These are phyloP conservation scores for Microtus montanus DNA, from an alignment of 2,113 vertebrate genomes.

Conservation along the genomic window DNA sequence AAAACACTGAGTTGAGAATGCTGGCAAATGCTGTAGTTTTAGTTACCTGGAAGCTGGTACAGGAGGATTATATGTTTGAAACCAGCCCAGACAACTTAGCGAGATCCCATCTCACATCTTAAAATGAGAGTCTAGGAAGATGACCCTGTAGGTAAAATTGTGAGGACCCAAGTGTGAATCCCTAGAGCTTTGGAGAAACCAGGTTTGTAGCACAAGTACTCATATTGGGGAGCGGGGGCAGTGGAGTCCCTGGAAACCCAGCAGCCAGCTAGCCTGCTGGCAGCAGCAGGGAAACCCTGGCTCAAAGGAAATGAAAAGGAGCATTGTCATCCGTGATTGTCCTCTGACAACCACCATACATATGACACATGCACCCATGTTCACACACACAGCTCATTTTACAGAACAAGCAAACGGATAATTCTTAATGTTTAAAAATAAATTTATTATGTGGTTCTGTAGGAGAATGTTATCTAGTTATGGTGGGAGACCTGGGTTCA, in stretches of 20 bases:
- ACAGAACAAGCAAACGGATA: background rate
- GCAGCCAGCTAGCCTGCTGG: background rate
- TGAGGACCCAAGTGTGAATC: background rate
- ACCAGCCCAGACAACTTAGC: background rate
- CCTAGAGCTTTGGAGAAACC: too few relatives aligned
- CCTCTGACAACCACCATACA: background rate
- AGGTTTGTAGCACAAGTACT: background rate
- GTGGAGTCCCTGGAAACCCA: background rate
- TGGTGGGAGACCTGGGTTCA: background rate
- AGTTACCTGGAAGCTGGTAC: background rate
- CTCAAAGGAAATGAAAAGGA: background rate
- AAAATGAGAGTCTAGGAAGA: background rate
- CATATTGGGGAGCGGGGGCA: too few relatives aligned
- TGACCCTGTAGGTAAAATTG: background rate
- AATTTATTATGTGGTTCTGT: background rate
- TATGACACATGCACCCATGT: background rate
- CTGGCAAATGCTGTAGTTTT: background rate
- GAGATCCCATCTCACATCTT: background rate
- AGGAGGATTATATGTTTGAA: background rate
- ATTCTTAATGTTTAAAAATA: background rate
- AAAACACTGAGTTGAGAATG: background rate
- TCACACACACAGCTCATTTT: background rate
- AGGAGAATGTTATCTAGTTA: background rate
- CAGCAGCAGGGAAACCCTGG: background rate
- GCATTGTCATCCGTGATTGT: too few relatives aligned